phyloP scores from a whole-genome alignment of 2,113 vertebrate species.

The Plestiodon gilberti region DNA sequence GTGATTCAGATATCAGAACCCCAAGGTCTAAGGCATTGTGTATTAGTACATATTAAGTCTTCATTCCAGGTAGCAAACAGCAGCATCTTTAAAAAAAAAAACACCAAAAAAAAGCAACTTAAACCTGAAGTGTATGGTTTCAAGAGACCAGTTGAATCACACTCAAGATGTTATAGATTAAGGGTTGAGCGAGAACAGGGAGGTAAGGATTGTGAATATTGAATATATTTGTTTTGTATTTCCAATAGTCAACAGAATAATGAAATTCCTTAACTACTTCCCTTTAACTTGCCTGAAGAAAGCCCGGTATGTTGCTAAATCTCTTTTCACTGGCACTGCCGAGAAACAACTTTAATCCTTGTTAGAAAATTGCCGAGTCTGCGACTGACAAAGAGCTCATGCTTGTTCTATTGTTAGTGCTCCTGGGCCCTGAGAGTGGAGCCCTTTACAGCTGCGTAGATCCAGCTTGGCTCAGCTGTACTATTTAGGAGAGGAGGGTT shows the following conservation, averaged over 20 bases:
- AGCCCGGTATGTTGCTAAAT: conserved; percentile 85
- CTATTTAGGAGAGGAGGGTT: conserved; percentile 84
- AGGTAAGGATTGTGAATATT: conserved; percentile 72
- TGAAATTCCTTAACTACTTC: conserved; percentile 86
- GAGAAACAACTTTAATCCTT: conserved; percentile 88
- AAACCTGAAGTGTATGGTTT: conserved; percentile 71
- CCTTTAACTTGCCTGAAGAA: conserved; percentile 84
- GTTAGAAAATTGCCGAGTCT: conserved; percentile 88
- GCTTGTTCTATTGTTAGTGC: conserved; percentile 81
- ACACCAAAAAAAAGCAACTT: conserved; percentile 61
- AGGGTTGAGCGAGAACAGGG: conserved; percentile 13
- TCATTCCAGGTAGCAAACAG: conserved; percentile 82
- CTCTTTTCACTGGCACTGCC: conserved; percentile 79
- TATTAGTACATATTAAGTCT: conserved; percentile 76
- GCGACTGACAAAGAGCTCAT: conserved; percentile 86
- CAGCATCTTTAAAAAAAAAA: conserved; percentile 75
- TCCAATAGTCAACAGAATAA: conserved; percentile 72
- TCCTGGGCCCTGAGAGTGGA: conserved; percentile 76
- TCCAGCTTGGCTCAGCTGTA: conserved; percentile 84
- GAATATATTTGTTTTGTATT: conserved; percentile 83
- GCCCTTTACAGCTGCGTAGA: conserved; percentile 85
- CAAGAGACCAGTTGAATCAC: conserved; percentile 63
- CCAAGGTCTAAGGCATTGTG: conserved; percentile 73
- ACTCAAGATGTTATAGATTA: conserved; percentile 64
- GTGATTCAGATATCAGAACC: conserved; percentile 66